Base-by-base conservation (phyloP, 2,888 invertebrate genomes). In the Pachymerium ferrugineum region DNA sequence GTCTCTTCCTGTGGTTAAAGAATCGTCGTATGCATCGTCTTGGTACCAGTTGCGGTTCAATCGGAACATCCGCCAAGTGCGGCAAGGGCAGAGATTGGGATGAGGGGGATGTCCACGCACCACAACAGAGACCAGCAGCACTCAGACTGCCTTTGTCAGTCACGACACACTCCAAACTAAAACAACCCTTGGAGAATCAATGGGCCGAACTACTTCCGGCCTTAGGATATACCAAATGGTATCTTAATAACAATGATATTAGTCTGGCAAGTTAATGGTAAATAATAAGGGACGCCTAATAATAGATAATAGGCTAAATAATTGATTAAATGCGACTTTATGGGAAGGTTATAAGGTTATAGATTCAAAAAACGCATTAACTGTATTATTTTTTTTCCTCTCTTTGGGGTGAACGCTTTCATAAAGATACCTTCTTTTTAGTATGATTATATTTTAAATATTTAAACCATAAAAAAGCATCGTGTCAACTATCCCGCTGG, bases 1-100 rank as follows among this genome's bases (percentile, higher is more conserved):
- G 35, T 73, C 73, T 30, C 35, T 67, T 3, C 73, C 73, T n/a
- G 73, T 73, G 35, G 71, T 71, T 25, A 38, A 4, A 22, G 62
- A 62, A 62, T 62, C 62, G 28, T 62, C 62, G 62, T 22, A 54
- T 10, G 25, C 8, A 62, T 62, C 62, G 62, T 62, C 62, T 14
- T 22, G 3, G 10, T 28, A 10, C 62, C 62, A 62, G 62, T 62
- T 10, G 62, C 62, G 62, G 62, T 62, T 62, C 1, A 62, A n/a
- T 25, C 62, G 62, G 62, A 62, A 62, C 62, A 62, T 62, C 12
- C 62, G 62, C 62, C 28, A 16, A 5, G 19, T 16, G 22, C 6
- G 10, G 14, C 16, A 1, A 4, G 38, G 8, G 38, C 2, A 16
- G 38, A 5, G 38, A 12, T 38, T 38, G 38, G 38, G 38, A 12